phyloP scores from a whole-genome alignment of 2,113 vertebrate species.

The Genyomyrus donnyi region DNA sequence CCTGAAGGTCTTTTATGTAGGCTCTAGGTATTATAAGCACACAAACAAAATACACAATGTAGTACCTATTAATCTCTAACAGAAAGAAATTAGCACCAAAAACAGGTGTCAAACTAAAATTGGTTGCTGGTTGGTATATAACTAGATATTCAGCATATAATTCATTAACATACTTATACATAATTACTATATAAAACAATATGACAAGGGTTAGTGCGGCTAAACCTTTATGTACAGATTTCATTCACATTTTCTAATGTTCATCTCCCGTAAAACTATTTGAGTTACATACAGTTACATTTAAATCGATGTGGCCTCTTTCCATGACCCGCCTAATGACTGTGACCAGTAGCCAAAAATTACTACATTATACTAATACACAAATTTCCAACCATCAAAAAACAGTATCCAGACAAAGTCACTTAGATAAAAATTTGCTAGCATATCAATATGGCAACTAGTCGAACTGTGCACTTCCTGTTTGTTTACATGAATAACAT shows the following conservation, averaged over 20 bases:
- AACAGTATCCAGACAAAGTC: not conserved
- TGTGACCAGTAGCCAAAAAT: not conserved
- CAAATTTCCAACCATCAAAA: not conserved
- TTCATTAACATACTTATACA: not conserved
- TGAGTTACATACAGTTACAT: not conserved
- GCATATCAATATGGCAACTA: not conserved
- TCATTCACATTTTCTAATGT: not conserved
- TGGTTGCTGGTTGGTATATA: not conserved
- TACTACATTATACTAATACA: not conserved
- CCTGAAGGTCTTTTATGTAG: not conserved
- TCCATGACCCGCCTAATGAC: not conserved
- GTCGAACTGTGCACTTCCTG: not conserved
- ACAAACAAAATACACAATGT: not conserved
- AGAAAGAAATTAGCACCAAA: not conserved
- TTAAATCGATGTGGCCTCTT: not conserved
- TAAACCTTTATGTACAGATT: not conserved
- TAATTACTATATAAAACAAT: not conserved
- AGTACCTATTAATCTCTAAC: not conserved
- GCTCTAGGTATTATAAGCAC: not conserved
- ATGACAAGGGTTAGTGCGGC: not conserved
- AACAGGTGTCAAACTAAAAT: not conserved
- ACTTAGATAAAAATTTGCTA: not conserved
- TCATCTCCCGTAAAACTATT: not conserved
- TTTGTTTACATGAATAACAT: not conserved
- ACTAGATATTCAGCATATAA: not conserved